These are phyloP conservation scores for Eupithecia inturbata DNA, from an alignment of 2,888 invertebrate genomes.

Conservation along the genomic window DNA sequence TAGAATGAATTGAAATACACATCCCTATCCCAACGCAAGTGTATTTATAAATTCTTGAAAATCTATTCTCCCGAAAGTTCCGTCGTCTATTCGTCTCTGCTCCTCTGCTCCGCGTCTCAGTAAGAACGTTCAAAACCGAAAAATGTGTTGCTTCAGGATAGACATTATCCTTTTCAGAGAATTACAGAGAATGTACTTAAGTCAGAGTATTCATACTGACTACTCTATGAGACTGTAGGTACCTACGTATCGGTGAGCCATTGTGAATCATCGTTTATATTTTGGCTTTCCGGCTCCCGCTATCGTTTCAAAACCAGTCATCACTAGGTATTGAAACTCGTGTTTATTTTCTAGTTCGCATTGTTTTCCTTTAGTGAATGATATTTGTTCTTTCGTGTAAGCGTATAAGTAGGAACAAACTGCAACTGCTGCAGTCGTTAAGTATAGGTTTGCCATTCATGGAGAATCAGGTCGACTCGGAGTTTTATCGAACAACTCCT, in stretches of 20 bases:
- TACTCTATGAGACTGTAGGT: background rate
- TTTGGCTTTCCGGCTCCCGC: background rate
- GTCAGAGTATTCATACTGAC: background rate
- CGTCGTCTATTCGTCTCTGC: too few species aligned
- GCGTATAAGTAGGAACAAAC: background rate
- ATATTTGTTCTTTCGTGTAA: background rate
- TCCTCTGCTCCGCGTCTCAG: background rate
- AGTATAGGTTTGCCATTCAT: constrained; percentile 44
- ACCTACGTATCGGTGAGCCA: background rate
- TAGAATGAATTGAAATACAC: background rate
- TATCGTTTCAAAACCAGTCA: constrained; percentile 20
- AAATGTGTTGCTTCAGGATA: background rate
- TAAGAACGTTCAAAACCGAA: background rate
- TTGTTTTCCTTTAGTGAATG: background rate
- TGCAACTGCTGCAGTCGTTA: constrained; percentile 12
- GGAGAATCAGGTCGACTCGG: constrained; percentile 39
- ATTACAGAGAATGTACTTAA: background rate
- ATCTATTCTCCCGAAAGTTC: too few species aligned
- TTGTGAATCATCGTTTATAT: background rate
- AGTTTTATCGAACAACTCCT: constrained; percentile 34
- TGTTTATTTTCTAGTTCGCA: constrained; percentile 15
- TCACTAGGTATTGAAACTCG: constrained; percentile 20
- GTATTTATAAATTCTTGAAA: too few species aligned
- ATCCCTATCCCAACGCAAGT: too few species aligned
- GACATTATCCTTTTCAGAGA: background rate